These are phyloP conservation scores for Microctenopoma lineatum DNA, from an alignment of 2,797 vertebrate species.

Conservation along the genomic window DNA sequence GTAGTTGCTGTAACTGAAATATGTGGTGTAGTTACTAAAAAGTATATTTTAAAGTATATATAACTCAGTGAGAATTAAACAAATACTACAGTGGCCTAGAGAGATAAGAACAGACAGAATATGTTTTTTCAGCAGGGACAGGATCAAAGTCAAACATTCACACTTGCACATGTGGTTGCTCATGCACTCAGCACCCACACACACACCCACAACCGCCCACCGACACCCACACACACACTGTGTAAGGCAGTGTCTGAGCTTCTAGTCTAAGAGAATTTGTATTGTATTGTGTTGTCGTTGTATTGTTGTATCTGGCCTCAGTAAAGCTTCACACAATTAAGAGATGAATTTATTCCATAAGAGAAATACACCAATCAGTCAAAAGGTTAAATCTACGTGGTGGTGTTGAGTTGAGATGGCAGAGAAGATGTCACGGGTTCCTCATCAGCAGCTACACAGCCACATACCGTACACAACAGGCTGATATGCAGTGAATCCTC, in stretches of 20 bases:
- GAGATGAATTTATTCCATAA: slow-evolving; percentile 12
- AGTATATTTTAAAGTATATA: slow-evolving; percentile 2
- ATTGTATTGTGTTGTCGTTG: neutral
- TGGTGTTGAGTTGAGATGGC: too few relatives aligned
- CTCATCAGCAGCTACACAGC: too few relatives aligned
- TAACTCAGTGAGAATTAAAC: slow-evolving; percentile 3
- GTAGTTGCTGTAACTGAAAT: neutral
- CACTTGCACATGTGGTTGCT: slow-evolving; percentile 22
- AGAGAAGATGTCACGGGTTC: too few relatives aligned
- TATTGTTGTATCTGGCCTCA: slow-evolving; percentile 26
- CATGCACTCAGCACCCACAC: slow-evolving; percentile 6
- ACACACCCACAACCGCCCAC: slow-evolving; percentile 7
- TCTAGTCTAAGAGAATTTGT: slow-evolving; percentile 20
- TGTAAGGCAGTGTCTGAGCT: slow-evolving; percentile 7
- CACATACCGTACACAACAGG: too few relatives aligned
- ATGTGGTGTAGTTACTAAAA: neutral
- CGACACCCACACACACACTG: slow-evolving; percentile 1
- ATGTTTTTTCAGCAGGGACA: slow-evolving; percentile 61
- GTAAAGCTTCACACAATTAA: slow-evolving; percentile 6
- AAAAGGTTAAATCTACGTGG: too few relatives aligned
- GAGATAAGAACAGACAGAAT: slow-evolving; percentile 49
- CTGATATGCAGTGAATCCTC: too few relatives aligned
- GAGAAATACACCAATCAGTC: neutral
- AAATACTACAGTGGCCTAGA: slow-evolving; percentile 33
- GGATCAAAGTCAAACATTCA: slow-evolving; percentile 71